Evolutionary conservation across 2,113 vertebrate species (phyloP).

Genomic region (Carassius auratus): DNA sequence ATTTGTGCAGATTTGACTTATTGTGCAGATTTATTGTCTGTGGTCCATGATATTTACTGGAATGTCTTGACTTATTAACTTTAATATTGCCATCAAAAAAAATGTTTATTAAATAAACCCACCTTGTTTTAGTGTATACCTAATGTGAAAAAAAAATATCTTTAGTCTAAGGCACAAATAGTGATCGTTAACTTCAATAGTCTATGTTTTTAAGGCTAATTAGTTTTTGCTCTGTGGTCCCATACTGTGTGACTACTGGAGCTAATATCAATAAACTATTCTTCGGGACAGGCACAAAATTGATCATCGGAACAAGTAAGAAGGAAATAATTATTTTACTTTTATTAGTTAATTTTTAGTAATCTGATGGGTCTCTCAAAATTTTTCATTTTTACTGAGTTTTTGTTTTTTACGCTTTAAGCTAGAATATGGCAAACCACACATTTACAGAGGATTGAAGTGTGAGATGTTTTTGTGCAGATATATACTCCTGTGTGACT

Average conservation of each 20-base stretch:
- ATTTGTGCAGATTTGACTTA: neutral
- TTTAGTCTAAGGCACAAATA: neutral
- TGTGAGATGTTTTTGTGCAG: slow-evolving; percentile 30
- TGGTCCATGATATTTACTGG: neutral
- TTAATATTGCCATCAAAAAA: neutral
- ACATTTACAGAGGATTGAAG: neutral
- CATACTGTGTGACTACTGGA: slow-evolving; percentile 22
- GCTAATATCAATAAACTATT: slow-evolving; percentile 28
- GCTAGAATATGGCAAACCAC: neutral
- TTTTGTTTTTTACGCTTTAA: neutral
- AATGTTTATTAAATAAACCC: neutral
- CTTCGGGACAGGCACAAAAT: slow-evolving; percentile 29
- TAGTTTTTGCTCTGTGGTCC: slow-evolving; percentile 16
- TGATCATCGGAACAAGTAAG: slow-evolving; percentile 48
- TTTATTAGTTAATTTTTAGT: too few relatives aligned
- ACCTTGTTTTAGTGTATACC: neutral
- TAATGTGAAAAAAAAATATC: neutral
- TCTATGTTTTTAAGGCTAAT: too few relatives aligned
- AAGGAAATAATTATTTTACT: neutral
- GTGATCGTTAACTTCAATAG: neutral
- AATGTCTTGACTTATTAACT: neutral
- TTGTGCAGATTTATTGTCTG: neutral
- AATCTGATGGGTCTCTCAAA: neutral
- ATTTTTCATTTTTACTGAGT: too few relatives aligned
- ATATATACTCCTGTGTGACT: slow-evolving; percentile 45